These are phyloP conservation scores for Frankliniella intonsa DNA, from an alignment of 2,888 invertebrate species.

Conservation along the genomic window DNA sequence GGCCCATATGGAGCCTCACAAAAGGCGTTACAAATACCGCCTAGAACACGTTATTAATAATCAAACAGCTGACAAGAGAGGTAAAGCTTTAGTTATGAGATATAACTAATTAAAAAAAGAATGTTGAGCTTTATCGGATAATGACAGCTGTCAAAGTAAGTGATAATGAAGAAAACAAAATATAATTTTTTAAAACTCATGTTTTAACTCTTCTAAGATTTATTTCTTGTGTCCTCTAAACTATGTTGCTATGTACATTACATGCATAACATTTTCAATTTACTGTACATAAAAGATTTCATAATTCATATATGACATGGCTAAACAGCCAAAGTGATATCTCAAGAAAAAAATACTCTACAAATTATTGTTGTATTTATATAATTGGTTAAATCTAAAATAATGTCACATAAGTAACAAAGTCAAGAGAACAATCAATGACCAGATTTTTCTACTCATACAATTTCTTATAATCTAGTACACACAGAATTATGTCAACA, in stretches of 20 bases:
- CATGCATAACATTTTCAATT: slow-evolving; percentile 18
- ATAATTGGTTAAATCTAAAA: not conserved
- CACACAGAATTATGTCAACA: slow-evolving; percentile 6
- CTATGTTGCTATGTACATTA: slow-evolving; percentile 18
- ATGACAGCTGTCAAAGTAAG: too few species aligned
- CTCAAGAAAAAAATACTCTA: not conserved
- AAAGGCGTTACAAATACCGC: too few species aligned
- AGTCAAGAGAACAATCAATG: slow-evolving; percentile 10
- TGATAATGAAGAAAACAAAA: not conserved
- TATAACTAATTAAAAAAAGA: too few species aligned
- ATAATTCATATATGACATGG: not conserved
- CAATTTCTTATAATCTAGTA: not conserved
- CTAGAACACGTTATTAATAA: too few species aligned
- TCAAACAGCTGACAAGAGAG: too few species aligned
- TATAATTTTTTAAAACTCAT: not conserved
- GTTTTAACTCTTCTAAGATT: not conserved
- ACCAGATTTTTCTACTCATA: slow-evolving; percentile 11
- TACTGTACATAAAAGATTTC: not conserved
- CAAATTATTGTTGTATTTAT: not conserved
- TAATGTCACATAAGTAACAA: slow-evolving; percentile 7
- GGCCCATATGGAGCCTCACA: too few species aligned
- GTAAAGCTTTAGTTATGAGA: too few species aligned
- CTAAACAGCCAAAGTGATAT: not conserved
- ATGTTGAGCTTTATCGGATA: too few species aligned
- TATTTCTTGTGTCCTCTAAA: slow-evolving; percentile 6